Evolutionary conservation across 2,797 vertebrate genomes (phyloP), one percentile per base, ranked within the genome.

Genomic region (Podargus strigoides): DNA sequence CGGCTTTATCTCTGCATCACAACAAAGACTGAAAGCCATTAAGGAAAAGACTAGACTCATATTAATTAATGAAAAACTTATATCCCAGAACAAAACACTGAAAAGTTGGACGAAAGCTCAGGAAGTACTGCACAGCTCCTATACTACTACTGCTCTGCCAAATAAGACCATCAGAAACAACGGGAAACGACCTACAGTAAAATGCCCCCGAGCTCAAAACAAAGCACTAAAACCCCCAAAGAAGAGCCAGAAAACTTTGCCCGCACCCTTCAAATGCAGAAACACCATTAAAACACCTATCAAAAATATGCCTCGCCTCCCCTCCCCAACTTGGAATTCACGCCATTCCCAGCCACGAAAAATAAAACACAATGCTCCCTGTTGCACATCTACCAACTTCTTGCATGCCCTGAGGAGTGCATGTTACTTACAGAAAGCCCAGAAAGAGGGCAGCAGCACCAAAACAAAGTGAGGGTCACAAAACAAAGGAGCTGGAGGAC

Each of bases 261-360:
- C 8, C 52, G 2, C 1, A 49, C 8, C 49, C 58, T 80, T 67
- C 47, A 49, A 49, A 55, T 2, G 14, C 15, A 62, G 52, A 90
- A 44, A 44, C 17, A 17, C 3, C 21, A 13, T 34, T 20, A 77
- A 46, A 44, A 56, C 21, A 7, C 10, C 7, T 4, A 1, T 4
- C 32, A 63, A 70, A 82, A 80, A 22, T 10, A n/a, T 1, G 0
- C 15, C 20, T 53, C 6, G 0, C 8, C 10, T 36, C 5, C 14
- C 14, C 28, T 53, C 22, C n/a, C 9, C 49, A 23, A 3, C 27
- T 10, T 21, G 50, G 14, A 36, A 23, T 37, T 72, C 8, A 1
- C 6, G 1, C 17, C 0, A 1, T 30, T 42, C 27, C 9, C 34
- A 24, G 52, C 3, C 39, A 50, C 0, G 0, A 59, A 69, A 88